A percentile compares a stretch with the other conserved stretches of the same genome.
These are phyloP conservation scores for Xiphophorus hellerii DNA, from an alignment of 2,113 vertebrate genomes.

Conservation along the genomic window DNA sequence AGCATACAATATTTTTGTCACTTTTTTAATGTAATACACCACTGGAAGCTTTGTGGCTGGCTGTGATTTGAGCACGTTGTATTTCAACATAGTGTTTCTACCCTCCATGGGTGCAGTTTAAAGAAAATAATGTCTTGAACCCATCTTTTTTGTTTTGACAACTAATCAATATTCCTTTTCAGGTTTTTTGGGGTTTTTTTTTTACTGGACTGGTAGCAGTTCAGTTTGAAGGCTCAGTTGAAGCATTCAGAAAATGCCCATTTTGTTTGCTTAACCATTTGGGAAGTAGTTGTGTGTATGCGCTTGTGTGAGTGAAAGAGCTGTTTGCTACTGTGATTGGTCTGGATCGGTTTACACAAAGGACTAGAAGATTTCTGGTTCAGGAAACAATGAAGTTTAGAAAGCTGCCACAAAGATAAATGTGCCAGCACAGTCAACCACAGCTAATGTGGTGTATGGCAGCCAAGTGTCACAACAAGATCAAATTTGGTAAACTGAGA, in stretches of 20 bases:
- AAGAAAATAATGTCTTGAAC: conserved; percentile 10
- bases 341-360: conserved; percentile 43
- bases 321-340: conserved; percentile 45
- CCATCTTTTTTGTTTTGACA: conserved; percentile 23
- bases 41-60: background rate
- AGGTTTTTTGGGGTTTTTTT: conserved; percentile 1
- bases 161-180: conserved; percentile 46
- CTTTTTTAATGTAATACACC: background rate
- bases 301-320: conserved; percentile 39
- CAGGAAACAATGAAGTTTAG: conserved; percentile 40
- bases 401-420: conserved; percentile 42
- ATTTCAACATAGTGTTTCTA: background rate
- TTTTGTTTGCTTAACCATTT: conserved; percentile 55
- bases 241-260: conserved; percentile 42
- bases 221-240: conserved; percentile 43
- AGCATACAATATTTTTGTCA: background rate
- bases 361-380: conserved; percentile 18
- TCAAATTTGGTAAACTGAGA: conserved; percentile 12
- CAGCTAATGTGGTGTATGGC: conserved; percentile 8
- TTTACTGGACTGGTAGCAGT: conserved; percentile 39
- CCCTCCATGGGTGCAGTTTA: conserved; percentile 1
- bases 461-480: conserved; percentile 26
- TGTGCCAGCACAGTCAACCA: conserved; percentile 19
- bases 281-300: conserved; percentile 52
- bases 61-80: background rate